Evolutionary conservation across 2,888 invertebrate species (phyloP).

Genomic region (Tetropium fuscum): DNA sequence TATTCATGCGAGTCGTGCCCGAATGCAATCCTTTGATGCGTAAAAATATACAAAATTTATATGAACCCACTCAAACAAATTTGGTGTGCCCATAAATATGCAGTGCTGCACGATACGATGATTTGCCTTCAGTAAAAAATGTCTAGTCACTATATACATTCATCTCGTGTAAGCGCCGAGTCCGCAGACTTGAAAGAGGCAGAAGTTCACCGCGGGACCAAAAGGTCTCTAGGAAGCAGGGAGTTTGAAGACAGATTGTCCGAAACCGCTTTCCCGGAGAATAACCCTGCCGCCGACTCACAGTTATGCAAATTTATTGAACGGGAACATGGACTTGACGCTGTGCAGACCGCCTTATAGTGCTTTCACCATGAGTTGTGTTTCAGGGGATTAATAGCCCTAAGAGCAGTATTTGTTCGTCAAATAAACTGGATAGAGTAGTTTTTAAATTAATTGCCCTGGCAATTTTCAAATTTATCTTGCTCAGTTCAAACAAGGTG

Average conservation of each 20-base stretch:
- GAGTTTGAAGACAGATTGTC: constrained; percentile 31
- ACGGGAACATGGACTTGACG: constrained; percentile 16
- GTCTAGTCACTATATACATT: too few relatives aligned
- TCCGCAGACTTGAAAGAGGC: neutral
- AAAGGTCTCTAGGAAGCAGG: constrained; percentile 10
- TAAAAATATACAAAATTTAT: too few relatives aligned
- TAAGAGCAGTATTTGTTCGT: constrained; percentile 29
- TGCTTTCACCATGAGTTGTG: constrained; percentile 16
- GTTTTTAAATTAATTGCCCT: constrained; percentile 17
- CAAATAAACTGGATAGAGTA: constrained; percentile 22
- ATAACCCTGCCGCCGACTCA: constrained; percentile 11
- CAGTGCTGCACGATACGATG: too few relatives aligned
- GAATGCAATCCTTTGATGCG: too few relatives aligned
- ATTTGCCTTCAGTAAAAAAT: too few relatives aligned
- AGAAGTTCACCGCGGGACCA: constrained; percentile 5
- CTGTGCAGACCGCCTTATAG: constrained; percentile 9
- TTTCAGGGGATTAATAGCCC: constrained; percentile 26
- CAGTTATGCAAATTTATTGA: constrained; percentile 28
- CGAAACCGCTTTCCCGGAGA: constrained; percentile 23
- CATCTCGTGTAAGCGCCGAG: neutral
- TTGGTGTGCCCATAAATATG: too few relatives aligned
- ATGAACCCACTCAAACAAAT: too few relatives aligned
- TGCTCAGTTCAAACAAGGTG: constrained; percentile 8
- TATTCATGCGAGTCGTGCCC: too few relatives aligned
- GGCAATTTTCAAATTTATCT: constrained; percentile 4